Base-by-base conservation (phyloP, 2,797 vertebrate species). In the Euphonia xanthogaster region DNA sequence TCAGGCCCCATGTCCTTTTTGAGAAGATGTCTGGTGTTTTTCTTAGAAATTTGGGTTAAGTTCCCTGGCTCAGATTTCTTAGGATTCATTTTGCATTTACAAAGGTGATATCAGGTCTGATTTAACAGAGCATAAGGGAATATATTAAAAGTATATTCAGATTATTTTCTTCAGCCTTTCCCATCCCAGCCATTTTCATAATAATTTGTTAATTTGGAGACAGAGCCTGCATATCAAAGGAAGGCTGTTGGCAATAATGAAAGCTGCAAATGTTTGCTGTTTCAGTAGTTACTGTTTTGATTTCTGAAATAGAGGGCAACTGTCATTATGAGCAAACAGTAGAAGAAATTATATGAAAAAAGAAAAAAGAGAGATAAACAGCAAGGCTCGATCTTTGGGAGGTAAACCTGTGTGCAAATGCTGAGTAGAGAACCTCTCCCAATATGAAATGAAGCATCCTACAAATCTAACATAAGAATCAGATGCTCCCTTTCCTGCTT, bases 181-280 rank as follows among this genome's bases (percentile, higher is more conserved):
- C 16, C 10, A 68, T 78, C 30, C 39, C 76, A 62, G 39, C 8
- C 33, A 90, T 54, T 84, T 92, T 68, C 47, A 86, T 23, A 71
- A 87, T 90, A 50, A 57, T 88, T 79, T 72, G 40, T 45, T 92
- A 88, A 78, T 91, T 82, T 87, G 67, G 73, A 94, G 75, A 68
- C 51, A 66, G 22, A 37, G n/a, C 68, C 44, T 83, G 39, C 35
- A 14, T 61, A 60, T 61, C 67, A 88, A 74, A 90, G 60, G 55
- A 87, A 45, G 35, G 44, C 74, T 76, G 42, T 45, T 88, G 73
- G 67, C 42, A 86, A 25, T 50, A 93, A 62, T 28, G 80, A 90
- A 86, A 24, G 9, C 51, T 81, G 68, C 31, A 94, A 88, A 83
- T 58, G 24, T 68, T 88, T 91, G 54, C 47, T 78, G 15, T 78